Evolutionary conservation across 2,888 invertebrate species (phyloP).

Genomic region (Panopea generosa): DNA sequence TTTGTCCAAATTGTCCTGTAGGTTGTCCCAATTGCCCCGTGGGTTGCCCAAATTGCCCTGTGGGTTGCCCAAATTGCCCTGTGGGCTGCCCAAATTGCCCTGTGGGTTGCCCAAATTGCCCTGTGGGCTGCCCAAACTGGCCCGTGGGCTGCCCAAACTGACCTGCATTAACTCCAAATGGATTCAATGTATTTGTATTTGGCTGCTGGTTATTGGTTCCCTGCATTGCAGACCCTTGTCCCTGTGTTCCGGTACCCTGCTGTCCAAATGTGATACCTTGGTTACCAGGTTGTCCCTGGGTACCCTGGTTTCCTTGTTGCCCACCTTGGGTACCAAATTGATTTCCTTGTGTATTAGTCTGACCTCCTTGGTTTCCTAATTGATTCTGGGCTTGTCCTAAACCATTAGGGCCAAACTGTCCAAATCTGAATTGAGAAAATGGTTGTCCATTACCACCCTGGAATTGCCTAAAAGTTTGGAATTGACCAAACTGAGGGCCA

Average conservation of each 20-base stretch:
- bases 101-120: too few relatives aligned
- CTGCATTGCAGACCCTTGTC: conserved; percentile 1
- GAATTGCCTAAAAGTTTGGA: too few relatives aligned
- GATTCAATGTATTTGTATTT: too few relatives aligned
- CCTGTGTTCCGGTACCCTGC: conserved; percentile 10
- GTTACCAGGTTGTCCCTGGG: conserved; percentile 2
- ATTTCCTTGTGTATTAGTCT: too few relatives aligned
- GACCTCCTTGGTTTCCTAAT: not conserved
- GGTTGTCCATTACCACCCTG: not conserved
- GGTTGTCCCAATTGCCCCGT: not conserved
- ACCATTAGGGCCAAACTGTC: conserved; percentile 8
- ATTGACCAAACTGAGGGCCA: conserved; percentile 11
- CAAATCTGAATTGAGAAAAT: not conserved
- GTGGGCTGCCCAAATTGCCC: too few relatives aligned
- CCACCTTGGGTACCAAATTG: conserved; percentile 2
- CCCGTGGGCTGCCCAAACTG: too few relatives aligned
- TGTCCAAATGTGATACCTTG: conserved; percentile 22
- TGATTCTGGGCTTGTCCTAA: conserved; percentile 13
- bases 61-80: too few relatives aligned
- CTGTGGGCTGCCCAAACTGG: too few relatives aligned
- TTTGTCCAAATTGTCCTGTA: conserved; percentile 14
- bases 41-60: too few relatives aligned
- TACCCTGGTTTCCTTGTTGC: too few relatives aligned
- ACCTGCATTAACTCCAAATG: too few relatives aligned
- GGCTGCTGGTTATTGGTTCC: too few relatives aligned